phyloP scores from a whole-genome alignment of 2,888 invertebrate genomes.

The Venusia cambrica region DNA sequence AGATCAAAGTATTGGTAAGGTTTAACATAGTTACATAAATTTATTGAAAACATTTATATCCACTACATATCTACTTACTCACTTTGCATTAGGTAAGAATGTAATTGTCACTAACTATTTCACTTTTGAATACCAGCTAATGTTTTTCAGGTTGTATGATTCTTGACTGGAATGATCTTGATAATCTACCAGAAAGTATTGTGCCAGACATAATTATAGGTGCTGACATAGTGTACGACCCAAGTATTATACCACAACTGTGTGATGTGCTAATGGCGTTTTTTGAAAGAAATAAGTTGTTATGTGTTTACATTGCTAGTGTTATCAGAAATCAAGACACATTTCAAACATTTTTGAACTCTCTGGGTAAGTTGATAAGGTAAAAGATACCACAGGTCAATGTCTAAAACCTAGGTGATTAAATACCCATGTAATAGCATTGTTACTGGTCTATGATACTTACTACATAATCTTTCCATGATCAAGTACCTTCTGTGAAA shows the following conservation, averaged over 20 bases:
- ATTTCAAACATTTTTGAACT: slow-evolving; percentile 75
- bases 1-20: slow-evolving; percentile 41
- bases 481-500: no score
- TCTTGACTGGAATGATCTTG: slow-evolving; percentile 59
- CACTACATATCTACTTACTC: no score
- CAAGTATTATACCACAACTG: slow-evolving; percentile 53
- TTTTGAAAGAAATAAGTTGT: slow-evolving; percentile 44
- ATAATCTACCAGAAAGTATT: slow-evolving; percentile 37
- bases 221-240: slow-evolving; percentile 72
- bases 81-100: no score
- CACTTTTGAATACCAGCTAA: no score
- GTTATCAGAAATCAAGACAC: slow-evolving; percentile 84
- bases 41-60: background rate
- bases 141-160: slow-evolving; percentile 47
- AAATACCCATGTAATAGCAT: no score
- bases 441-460: no score
- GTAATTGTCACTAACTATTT: no score
- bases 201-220: slow-evolving; percentile 65
- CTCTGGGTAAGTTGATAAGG: slow-evolving; percentile 79
- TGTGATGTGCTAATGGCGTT: slow-evolving; percentile 51
- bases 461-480: no score
- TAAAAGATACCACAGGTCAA: no score
- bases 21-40: slow-evolving; percentile 3
- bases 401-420: no score
- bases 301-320: slow-evolving; percentile 60